Evolutionary conservation across 2,797 vertebrate species (phyloP).

Genomic region (Pangasius sanitwongsei): DNA sequence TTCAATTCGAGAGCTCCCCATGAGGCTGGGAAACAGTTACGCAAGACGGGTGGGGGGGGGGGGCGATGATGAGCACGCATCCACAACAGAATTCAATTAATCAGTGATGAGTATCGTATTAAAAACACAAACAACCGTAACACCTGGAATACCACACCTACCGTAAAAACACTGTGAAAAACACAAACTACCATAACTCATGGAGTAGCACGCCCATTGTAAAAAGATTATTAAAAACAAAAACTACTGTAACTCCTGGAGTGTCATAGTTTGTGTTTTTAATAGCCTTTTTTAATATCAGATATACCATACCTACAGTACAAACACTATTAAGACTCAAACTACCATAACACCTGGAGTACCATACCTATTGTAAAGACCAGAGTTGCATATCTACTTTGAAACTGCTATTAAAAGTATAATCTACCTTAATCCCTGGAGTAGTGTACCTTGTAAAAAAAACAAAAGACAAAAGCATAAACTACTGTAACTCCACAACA

Average conservation of each 20-base stretch:
- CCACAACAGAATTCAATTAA: slow-evolving; percentile 40
- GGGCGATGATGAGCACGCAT: slow-evolving; percentile 34
- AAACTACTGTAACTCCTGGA: neutral
- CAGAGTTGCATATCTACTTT: neutral
- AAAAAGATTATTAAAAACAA: neutral
- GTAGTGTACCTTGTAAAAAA: neutral
- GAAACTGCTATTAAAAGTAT: too few relatives aligned
- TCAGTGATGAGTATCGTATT: slow-evolving; percentile 10
- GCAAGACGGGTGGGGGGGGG: neutral
- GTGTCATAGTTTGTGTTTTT: too few relatives aligned
- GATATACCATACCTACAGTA: neutral
- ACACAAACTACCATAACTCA: too few relatives aligned
- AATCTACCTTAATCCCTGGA: neutral
- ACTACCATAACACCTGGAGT: neutral
- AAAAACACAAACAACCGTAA: neutral
- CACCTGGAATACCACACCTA: neutral
- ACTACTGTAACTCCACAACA: neutral
- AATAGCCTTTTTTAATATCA: neutral
- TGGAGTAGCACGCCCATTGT: neutral
- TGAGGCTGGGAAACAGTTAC: slow-evolving; percentile 42
- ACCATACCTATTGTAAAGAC: neutral
- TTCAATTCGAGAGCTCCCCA: slow-evolving; percentile 46
- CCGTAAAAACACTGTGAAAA: neutral
- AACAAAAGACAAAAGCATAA: too few relatives aligned
- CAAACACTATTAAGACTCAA: neutral